A percentile compares a stretch with the other conserved stretches of the same genome.
Conservation (phyloP, 2,113 vertebrate genomes). For the Raphicerus campestris region DNA sequence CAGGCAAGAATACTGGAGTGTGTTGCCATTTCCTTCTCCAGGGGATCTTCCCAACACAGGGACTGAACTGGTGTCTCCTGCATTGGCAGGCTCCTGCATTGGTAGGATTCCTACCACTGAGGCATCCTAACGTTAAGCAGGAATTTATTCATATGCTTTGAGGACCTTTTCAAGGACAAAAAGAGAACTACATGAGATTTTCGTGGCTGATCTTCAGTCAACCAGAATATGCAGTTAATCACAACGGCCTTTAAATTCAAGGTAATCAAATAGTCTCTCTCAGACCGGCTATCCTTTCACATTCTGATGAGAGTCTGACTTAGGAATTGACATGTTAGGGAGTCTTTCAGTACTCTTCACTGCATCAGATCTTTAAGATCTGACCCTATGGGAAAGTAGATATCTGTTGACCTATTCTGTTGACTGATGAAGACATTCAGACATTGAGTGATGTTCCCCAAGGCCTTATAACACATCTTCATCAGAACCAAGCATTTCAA, state of each 20-base stretch:
- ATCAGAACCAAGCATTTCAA: background rate
- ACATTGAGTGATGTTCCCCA: background rate
- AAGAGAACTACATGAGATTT: background rate
- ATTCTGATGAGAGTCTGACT: background rate
- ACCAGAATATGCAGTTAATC: background rate
- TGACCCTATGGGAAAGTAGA: background rate
- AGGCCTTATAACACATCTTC: background rate
- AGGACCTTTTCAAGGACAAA: background rate
- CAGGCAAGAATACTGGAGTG: background rate
- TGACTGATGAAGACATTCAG: background rate
- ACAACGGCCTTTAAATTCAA: background rate
- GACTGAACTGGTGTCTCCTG: background rate
- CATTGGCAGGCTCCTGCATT: background rate
- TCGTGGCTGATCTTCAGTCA: background rate
- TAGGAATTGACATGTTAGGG: background rate
- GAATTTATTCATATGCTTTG: background rate
- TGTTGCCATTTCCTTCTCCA: background rate
- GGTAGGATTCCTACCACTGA: background rate
- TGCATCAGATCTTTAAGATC: background rate
- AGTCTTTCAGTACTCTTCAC: background rate
- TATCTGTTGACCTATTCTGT: slow-evolving; percentile 16
- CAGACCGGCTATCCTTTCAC: background rate
- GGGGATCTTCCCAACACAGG: background rate
- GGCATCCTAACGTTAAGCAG: background rate
- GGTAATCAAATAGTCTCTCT: background rate